Percentiles rank a stretch among this genome's conserved stretches.
Conservation (phyloP, 2,113 vertebrate genomes). For the Seriola dumerili region DNA sequence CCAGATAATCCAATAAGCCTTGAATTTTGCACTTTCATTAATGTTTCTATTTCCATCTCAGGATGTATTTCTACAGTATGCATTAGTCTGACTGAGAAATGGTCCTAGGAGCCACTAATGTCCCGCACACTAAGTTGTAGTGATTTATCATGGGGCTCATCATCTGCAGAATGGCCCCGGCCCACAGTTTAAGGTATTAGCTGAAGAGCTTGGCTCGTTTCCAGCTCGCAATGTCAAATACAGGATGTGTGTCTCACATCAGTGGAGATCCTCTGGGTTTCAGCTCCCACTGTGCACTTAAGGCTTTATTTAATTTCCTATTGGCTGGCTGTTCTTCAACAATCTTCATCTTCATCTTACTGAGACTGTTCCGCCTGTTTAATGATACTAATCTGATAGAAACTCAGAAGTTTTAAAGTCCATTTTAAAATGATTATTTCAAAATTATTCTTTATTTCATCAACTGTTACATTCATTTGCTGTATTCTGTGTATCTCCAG, state of each 20-base stretch:
- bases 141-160: slow-evolving; percentile 49
- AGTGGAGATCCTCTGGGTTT: slow-evolving; percentile 5
- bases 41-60: slow-evolving; percentile 40
- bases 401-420: not conserved
- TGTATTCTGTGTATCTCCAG: not conserved
- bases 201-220: slow-evolving; percentile 59
- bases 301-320: slow-evolving; percentile 13
- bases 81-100: slow-evolving; percentile 48
- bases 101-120: slow-evolving; percentile 22
- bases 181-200: slow-evolving; percentile 25
- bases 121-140: slow-evolving; percentile 6
- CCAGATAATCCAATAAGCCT: not conserved
- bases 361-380: not conserved
- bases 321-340: slow-evolving; percentile 14
- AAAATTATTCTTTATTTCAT: too few relatives aligned
- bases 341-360: not conserved
- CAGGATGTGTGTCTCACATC: slow-evolving; percentile 65
- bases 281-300: slow-evolving; percentile 10
- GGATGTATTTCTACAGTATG: slow-evolving; percentile 16
- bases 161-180: slow-evolving; percentile 43
- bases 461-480: too few relatives aligned
- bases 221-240: slow-evolving; percentile 82
- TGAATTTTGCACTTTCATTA: slow-evolving; percentile 22
- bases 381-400: not conserved
- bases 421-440: too few relatives aligned